Evolutionary conservation across 2,113 vertebrate genomes (phyloP).

Genomic region (Probosciger aterrimus): DNA sequence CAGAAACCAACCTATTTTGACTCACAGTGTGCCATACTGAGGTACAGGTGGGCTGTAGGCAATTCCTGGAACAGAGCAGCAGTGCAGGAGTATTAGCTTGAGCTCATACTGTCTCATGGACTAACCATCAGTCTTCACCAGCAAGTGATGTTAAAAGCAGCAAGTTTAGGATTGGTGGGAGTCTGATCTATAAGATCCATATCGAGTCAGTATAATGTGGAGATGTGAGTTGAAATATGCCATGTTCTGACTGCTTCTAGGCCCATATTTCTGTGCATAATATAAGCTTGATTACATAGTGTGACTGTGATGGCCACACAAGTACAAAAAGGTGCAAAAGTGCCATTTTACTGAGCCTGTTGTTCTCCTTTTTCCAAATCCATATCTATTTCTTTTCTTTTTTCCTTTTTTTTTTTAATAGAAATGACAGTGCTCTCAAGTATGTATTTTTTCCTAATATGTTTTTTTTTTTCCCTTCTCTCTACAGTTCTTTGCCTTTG

Average conservation of each 20-base stretch:
- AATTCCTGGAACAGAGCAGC: background rate
- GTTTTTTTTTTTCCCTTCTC: background rate
- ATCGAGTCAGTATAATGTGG: background rate
- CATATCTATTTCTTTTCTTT: background rate
- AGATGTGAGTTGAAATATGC: background rate
- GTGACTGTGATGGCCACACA: background rate
- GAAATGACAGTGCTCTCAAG: background rate
- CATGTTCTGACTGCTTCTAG: background rate
- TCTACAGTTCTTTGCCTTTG: slow-evolving; percentile 87
- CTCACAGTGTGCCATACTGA: background rate
- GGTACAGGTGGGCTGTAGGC: background rate
- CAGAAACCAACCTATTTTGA: background rate
- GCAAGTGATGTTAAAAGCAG: background rate
- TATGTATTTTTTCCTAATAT: background rate
- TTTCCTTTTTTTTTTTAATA: background rate
- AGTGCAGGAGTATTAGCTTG: background rate
- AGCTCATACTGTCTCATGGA: background rate
- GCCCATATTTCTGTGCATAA: background rate
- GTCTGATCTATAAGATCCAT: accelerated
- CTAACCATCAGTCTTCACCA: background rate
- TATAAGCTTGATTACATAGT: background rate
- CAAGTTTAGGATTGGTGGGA: background rate
- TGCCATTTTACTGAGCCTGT: background rate
- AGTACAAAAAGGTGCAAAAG: background rate
- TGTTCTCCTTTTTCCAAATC: background rate